These are phyloP conservation scores for Amblyopsis hoosieri DNA, from an alignment of 2,797 vertebrate species.

Conservation along the genomic window DNA sequence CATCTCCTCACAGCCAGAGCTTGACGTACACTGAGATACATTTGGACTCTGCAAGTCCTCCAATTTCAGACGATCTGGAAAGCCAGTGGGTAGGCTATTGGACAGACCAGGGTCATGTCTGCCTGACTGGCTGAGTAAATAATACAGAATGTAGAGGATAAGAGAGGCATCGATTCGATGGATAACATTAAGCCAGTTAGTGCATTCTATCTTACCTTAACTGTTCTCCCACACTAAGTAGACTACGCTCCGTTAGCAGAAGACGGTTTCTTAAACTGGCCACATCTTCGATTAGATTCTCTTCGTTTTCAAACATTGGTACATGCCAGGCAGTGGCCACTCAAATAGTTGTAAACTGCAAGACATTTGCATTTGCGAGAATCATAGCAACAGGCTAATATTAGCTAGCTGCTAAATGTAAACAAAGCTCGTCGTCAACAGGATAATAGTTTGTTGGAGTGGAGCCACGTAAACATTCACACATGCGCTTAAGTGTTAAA, in stretches of 20 bases:
- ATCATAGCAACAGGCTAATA: slow-evolving; percentile 13
- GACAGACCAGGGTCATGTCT: slow-evolving; percentile 46
- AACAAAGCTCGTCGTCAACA: slow-evolving; percentile 64
- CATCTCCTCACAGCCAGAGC: slow-evolving; percentile 48
- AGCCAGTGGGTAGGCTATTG: slow-evolving; percentile 33
- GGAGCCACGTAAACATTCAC: background rate
- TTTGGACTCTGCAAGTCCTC: slow-evolving; percentile 65
- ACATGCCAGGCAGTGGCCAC: slow-evolving; percentile 2
- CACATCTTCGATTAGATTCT: slow-evolving; percentile 70
- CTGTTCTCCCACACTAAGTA: slow-evolving; percentile 73
- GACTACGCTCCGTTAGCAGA: slow-evolving; percentile 73
- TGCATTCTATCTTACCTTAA: slow-evolving; percentile 62
- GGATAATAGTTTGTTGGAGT: slow-evolving; percentile 39
- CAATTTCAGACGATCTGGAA: slow-evolving; percentile 58
- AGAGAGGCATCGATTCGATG: too few species aligned
- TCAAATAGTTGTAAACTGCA: background rate
- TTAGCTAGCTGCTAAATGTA: slow-evolving; percentile 35
- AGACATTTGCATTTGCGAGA: background rate
- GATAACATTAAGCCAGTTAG: too few species aligned
- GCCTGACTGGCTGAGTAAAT: slow-evolving; percentile 28
- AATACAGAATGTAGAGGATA: background rate
- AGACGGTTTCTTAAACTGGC: slow-evolving; percentile 72
- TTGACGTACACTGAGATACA: slow-evolving; percentile 36
- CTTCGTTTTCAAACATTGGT: slow-evolving; percentile 59
- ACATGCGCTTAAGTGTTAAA: background rate